These are phyloP conservation scores for Tiliqua scincoides DNA, from an alignment of 2,113 vertebrate genomes.

Conservation along the genomic window DNA sequence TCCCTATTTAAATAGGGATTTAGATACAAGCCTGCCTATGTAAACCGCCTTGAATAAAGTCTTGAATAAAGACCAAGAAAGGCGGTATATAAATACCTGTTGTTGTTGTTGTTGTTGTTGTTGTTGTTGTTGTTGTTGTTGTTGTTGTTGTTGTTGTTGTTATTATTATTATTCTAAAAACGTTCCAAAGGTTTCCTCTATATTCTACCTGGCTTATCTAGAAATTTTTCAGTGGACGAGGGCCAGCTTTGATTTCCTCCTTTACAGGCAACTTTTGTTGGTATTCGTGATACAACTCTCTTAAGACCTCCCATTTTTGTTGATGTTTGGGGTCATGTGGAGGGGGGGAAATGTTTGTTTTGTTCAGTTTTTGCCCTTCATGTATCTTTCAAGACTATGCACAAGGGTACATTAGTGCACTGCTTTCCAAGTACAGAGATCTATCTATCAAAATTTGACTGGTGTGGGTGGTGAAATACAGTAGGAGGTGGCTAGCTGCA, in stretches of 20 bases:
- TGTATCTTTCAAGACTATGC: constrained; percentile 54
- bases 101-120: too few species aligned
- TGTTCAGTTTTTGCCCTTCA: constrained; percentile 50
- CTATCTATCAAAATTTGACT: constrained; percentile 64
- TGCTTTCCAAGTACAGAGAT: constrained; percentile 45
- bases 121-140: too few species aligned
- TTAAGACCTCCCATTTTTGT: background rate
- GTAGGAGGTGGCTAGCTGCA: constrained; percentile 66
- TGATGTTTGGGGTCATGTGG: background rate
- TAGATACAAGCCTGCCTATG: too few species aligned
- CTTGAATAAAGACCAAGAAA: too few species aligned
- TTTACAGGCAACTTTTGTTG: background rate
- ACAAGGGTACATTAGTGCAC: constrained; percentile 46
- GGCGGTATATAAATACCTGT: too few species aligned
- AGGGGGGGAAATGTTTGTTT: constrained; percentile 39
- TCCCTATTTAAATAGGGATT: too few species aligned
- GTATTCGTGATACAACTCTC: background rate
- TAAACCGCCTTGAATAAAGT: too few species aligned
- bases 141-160: too few species aligned
- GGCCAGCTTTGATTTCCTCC: background rate
- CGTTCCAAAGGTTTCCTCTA: constrained; percentile 18
- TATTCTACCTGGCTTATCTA: background rate
- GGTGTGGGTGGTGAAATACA: constrained; percentile 64
- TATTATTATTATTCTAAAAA: background rate
- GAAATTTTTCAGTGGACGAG: background rate